Percentiles rank a stretch among this genome's conserved stretches.
phyloP scores from a whole-genome alignment of 2,113 vertebrate genomes.

The Nothoprocta perdicaria region DNA sequence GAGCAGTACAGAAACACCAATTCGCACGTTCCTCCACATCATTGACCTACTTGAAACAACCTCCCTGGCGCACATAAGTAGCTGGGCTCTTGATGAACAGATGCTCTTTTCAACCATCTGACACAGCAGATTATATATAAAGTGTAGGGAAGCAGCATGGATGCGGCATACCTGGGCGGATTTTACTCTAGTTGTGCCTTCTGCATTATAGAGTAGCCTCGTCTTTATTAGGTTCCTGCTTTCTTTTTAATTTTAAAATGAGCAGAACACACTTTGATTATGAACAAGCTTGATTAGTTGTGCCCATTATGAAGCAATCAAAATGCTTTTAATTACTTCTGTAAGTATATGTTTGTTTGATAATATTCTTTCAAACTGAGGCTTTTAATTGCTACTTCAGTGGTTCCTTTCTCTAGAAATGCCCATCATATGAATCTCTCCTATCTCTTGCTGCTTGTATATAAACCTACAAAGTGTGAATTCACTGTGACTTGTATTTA shows the following conservation, averaged over 20 bases:
- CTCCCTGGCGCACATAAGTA: background rate
- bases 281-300: constrained; percentile 46
- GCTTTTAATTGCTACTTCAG: constrained; percentile 49
- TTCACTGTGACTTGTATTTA: background rate
- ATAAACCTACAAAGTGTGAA: constrained; percentile 5
- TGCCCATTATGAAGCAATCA: constrained; percentile 57
- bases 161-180: background rate
- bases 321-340: constrained; percentile 63
- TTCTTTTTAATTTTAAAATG: constrained; percentile 50
- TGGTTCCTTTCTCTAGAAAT: constrained; percentile 44
- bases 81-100: background rate
- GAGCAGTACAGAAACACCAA: background rate
- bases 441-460: background rate
- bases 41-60: background rate
- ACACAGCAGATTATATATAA: background rate
- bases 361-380: constrained; percentile 51
- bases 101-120: background rate
- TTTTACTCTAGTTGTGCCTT: background rate
- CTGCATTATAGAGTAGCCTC: background rate
- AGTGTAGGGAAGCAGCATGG: background rate
- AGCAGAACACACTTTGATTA: constrained; percentile 54
- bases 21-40: background rate
- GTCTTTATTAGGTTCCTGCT: background rate
- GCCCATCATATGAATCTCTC: constrained; percentile 1
- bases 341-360: constrained; percentile 53